Base-by-base conservation (phyloP, 2,113 vertebrate species). In the Vanacampus margaritifer region DNA sequence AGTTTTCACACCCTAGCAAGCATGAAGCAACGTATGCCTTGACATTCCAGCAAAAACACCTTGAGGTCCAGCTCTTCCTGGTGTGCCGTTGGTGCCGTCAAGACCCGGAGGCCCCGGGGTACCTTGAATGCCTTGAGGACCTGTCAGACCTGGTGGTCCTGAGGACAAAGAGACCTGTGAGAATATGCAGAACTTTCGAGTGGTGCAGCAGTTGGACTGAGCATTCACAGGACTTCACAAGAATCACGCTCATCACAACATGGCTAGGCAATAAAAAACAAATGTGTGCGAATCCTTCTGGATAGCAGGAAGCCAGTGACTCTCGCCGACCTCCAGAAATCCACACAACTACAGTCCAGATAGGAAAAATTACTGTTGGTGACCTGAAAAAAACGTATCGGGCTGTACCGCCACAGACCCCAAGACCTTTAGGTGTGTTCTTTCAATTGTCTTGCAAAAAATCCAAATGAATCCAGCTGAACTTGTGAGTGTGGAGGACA, bases 111-210 rank as follows among this genome's bases (percentile, higher is more conserved):
- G 41, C 3, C 91, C 91, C 0, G 1, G 16, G 17, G 36, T 5
- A 16, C 89, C 91, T 9, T 0, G 1, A 8, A 87, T 74, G 65
- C 91, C 91, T 78, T 86, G 81, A 12, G 0, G 0, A 3, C 91
- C 91, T 28, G 74, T 74, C 0, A 13, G 0, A 36, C 88, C 88
- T 0, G 0, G 14, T 19, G 16, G 1, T 1, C 88, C 88, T 89
- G 61, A 69, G 9, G 66, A 17, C 3, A 73, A 67, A 54, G 9
- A 19, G 17, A 63, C 3, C 28, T 21, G 54, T 35, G 59, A 50
- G 21, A 48, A 28, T 28, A 16, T 16, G 13, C 24, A 6, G 24
- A 12, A 56, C 14, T 13, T 14, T 54, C 4, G 6, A 26, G 24
- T 26, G n/a, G 36, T 50, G 59, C 16, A 23, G 59, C 24, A 1